phyloP scores from a whole-genome alignment of 2,797 vertebrate genomes.

The Aplochiton taeniatus region DNA sequence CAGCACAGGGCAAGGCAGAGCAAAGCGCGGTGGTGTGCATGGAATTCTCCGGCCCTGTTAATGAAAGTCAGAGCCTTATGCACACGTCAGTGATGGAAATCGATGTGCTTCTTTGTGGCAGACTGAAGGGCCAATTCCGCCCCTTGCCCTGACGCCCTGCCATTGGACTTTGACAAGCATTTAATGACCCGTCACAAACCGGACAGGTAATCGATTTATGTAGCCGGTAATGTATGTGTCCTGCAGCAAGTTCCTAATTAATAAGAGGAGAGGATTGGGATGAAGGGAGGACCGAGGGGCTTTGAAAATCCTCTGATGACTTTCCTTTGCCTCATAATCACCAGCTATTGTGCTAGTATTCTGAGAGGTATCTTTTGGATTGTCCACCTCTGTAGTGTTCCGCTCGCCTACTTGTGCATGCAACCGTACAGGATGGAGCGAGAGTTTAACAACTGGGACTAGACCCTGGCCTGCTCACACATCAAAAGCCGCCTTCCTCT shows the following conservation, averaged over 20 bases:
- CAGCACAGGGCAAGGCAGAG: too few relatives aligned
- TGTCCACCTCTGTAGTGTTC: too few relatives aligned
- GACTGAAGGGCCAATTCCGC: constrained; percentile 29
- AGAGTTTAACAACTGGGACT: too few relatives aligned
- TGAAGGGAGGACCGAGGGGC: constrained; percentile 28
- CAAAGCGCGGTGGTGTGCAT: not conserved
- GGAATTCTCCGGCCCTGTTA: constrained; percentile 56
- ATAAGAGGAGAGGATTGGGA: constrained; percentile 50
- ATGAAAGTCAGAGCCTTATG: constrained; percentile 61
- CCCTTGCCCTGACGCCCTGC: constrained; percentile 43
- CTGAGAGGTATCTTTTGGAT: too few relatives aligned
- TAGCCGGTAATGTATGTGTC: constrained; percentile 79
- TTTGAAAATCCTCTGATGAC: constrained; percentile 33
- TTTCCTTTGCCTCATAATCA: constrained; percentile 1
- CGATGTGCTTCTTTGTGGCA: constrained; percentile 70
- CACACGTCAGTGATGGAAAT: constrained; percentile 69
- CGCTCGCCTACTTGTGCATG: too few relatives aligned
- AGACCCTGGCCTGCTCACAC: not conserved
- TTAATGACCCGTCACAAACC: constrained; percentile 67
- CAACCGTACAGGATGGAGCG: too few relatives aligned
- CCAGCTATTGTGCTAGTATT: too few relatives aligned
- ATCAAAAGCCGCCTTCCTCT: constrained; percentile 3
- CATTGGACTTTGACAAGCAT: constrained; percentile 66
- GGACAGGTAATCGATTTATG: constrained; percentile 76
- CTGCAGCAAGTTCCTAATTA: constrained; percentile 76